These are phyloP conservation scores for Theristicus caerulescens DNA, from an alignment of 2,113 vertebrate species.

Conservation along the genomic window DNA sequence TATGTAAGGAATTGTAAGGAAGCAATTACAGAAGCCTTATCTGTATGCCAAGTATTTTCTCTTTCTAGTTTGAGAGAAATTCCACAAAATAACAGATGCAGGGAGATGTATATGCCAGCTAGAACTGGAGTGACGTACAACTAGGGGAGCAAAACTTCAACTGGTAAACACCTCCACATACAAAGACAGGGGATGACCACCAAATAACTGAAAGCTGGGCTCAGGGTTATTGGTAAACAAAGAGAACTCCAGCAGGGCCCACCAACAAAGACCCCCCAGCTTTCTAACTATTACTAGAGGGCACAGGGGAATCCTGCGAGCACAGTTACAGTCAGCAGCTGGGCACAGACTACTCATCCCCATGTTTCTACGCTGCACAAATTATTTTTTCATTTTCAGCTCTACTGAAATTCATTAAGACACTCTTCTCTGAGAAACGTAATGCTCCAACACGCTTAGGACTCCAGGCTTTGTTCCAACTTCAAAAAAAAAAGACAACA, in stretches of 20 bases:
- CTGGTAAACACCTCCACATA: neutral
- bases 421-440: neutral
- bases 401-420: neutral
- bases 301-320: neutral
- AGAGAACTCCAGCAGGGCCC: neutral
- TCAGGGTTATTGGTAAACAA: neutral
- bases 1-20: neutral
- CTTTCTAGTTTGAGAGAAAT: neutral
- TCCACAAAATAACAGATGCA: neutral
- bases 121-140: neutral
- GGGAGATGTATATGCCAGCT: neutral
- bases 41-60: neutral
- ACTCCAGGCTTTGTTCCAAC: neutral
- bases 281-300: neutral
- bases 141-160: neutral
- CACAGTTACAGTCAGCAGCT: neutral
- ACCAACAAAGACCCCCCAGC: neutral
- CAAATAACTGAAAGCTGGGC: neutral
- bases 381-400: neutral
- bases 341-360: neutral
- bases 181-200: neutral
- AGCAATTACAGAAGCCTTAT: neutral
- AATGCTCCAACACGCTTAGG: neutral
- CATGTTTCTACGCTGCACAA: neutral
- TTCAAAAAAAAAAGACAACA: neutral